Evolutionary conservation across 2,113 vertebrate species (phyloP), one percentile per base, ranked within the genome.

Genomic region (Dunckerocampus dactyliophorus): DNA sequence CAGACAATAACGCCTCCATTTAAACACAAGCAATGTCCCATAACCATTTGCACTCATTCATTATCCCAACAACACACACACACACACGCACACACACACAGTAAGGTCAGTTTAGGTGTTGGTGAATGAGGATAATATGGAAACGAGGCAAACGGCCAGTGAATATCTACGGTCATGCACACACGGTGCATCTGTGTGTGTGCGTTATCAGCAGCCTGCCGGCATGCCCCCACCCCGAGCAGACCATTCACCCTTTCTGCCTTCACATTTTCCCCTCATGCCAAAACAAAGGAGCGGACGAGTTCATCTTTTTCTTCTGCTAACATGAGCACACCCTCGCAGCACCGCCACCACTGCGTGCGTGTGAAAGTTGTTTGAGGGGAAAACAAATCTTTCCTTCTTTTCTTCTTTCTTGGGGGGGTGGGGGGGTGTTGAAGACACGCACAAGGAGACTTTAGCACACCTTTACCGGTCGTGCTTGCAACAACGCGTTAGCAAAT

Each of bases 331-430:
- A 39, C 19, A 31, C 16, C 12, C 52, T 52, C 15, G 31, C 31
- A 34, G 31, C 31, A 34, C 31, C 31, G 31, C 31, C 31, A 34
- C 31, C 31, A 8, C 31, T 47, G 22, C 24, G 65, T 63, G 62
- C 55, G 16, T 34, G 59, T 54, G 42, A 54, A 72, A 72, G 63
- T 53, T 59, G 64, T 73, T 67, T 63, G 64, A 67, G 21, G 53
- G 59, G 5, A 62, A 63, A 73, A 67, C 47, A 62, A 57, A 66
- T 57, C 50, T 49, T 60, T 12, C 11, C 17, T 47, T 42, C 39
- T 62, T 2, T 4, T 20, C 9, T 47, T 47, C 8, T 13, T 59
- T 17, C 22, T 21, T 6, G 37, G 37, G 39, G 13, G 39, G 5
- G 39, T 43, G 39, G 6, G 39, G 14, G 39, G 9, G 37, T 39